These are phyloP conservation scores for Triops cancriformis DNA, from an alignment of 1,140 invertebrate genomes.

Conservation along the genomic window DNA sequence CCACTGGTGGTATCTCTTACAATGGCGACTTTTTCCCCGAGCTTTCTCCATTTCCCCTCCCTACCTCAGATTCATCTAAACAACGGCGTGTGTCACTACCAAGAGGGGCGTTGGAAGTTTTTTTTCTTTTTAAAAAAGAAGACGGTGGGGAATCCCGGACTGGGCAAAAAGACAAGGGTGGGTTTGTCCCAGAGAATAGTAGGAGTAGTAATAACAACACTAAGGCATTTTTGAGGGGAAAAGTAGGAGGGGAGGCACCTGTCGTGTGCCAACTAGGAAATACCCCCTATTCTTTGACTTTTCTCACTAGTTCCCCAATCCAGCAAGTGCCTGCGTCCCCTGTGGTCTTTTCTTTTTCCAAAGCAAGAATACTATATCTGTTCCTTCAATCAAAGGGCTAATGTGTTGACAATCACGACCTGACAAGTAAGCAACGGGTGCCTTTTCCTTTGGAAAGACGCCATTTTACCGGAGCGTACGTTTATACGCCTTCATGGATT, in stretches of 20 bases:
- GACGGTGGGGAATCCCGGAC: neutral
- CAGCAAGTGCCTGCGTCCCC: neutral
- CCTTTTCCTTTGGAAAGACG: too few species aligned
- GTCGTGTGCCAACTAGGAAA: neutral
- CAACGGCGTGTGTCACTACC: neutral
- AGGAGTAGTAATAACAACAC: neutral
- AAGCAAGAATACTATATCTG: neutral
- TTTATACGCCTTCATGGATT: too few species aligned
- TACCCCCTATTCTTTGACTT: slow-evolving; percentile 1
- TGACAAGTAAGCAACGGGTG: neutral
- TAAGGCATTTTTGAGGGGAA: neutral
- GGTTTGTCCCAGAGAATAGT: neutral
- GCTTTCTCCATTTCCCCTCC: neutral
- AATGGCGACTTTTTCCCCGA: neutral
- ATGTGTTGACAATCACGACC: neutral
- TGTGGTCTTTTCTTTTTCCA: neutral
- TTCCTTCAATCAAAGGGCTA: neutral
- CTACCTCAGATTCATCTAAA: neutral
- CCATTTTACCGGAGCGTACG: too few species aligned
- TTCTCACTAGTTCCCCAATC: slow-evolving; percentile 8
- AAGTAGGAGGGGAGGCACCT: neutral
- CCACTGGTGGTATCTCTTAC: neutral
- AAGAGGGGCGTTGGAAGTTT: neutral
- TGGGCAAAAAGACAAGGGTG: neutral
- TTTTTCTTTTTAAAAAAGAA: too few species aligned